Conservation (phyloP, 1,140 invertebrate species). For the Trachymyrmex cornetzi region DNA sequence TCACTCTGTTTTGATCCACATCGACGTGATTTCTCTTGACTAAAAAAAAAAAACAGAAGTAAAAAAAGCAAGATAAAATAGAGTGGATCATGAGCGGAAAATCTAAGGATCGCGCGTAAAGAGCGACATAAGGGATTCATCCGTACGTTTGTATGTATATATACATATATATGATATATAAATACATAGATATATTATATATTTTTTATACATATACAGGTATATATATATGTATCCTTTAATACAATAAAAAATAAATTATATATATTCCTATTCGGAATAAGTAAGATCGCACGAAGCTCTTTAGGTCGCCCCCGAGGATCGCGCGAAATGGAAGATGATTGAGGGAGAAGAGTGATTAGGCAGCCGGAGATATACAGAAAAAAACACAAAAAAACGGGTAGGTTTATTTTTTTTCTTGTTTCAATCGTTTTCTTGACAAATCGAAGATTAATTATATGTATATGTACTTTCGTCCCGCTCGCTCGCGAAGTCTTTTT, state of each 20-base stretch:
- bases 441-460: slow-evolving; percentile 75
- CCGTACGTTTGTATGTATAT: background rate
- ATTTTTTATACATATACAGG: background rate
- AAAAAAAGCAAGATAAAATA: slow-evolving; percentile 15
- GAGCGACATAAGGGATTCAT: slow-evolving; percentile 3
- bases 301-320: background rate
- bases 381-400: slow-evolving; percentile 80
- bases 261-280: background rate
- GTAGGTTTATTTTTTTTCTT: slow-evolving; percentile 79
- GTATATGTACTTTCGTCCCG: slow-evolving; percentile 71
- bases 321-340: slow-evolving; percentile 45
- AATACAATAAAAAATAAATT: slow-evolving; percentile 25
- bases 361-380: slow-evolving; percentile 69
- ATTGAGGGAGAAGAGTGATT: background rate
- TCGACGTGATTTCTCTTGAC: slow-evolving; percentile 5
- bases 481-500: slow-evolving; percentile 69
- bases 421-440: slow-evolving; percentile 73
- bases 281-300: slow-evolving; percentile 11
- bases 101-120: slow-evolving; percentile 8
- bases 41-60: background rate
- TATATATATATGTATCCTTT: background rate
- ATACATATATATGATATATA: background rate
- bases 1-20: slow-evolving; percentile 35
- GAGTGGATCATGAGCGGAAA: background rate
- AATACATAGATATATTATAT: background rate